phyloP scores from a whole-genome alignment of 2,888 invertebrate genomes.

The Rotaria socialis region DNA sequence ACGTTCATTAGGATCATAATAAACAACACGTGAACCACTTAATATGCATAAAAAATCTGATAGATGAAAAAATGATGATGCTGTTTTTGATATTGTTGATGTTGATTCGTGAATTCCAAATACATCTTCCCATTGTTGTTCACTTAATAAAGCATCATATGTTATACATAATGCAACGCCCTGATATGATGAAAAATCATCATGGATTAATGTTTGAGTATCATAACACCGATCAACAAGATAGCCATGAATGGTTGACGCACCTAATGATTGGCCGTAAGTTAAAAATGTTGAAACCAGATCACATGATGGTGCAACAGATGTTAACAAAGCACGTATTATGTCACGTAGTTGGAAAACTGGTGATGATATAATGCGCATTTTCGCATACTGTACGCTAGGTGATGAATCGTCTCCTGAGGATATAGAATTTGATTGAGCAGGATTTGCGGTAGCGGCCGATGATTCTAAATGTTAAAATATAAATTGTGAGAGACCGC shows the following conservation, averaged over 20 bases:
- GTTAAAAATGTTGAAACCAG: neutral
- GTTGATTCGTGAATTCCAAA: slow-evolving; percentile 43
- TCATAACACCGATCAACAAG: slow-evolving; percentile 7
- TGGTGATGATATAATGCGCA: slow-evolving; percentile 19
- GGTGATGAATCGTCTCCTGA: neutral
- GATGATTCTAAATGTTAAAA: neutral
- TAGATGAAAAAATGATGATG: slow-evolving; percentile 17
- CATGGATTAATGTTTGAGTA: slow-evolving; percentile 10
- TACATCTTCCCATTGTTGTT: slow-evolving; percentile 47
- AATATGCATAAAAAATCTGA: slow-evolving; percentile 44
- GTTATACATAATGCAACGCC: slow-evolving; percentile 45
- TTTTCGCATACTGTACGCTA: slow-evolving; percentile 31
- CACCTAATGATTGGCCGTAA: slow-evolving; percentile 2
- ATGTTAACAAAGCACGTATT: slow-evolving; percentile 4
- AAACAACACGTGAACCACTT: slow-evolving; percentile 46
- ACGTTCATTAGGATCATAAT: slow-evolving; percentile 45
- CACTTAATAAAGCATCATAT: slow-evolving; percentile 43
- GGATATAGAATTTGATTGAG: neutral
- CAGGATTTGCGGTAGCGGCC: neutral
- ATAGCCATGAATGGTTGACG: slow-evolving; percentile 8
- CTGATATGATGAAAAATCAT: slow-evolving; percentile 24
- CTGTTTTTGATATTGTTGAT: neutral
- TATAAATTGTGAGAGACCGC: too few species aligned
- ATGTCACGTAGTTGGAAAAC: slow-evolving; percentile 21
- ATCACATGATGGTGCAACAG: neutral